A percentile compares a stretch with the other conserved stretches of the same genome.
Conservation (phyloP, 2,113 vertebrate species). For the Apus apus region DNA sequence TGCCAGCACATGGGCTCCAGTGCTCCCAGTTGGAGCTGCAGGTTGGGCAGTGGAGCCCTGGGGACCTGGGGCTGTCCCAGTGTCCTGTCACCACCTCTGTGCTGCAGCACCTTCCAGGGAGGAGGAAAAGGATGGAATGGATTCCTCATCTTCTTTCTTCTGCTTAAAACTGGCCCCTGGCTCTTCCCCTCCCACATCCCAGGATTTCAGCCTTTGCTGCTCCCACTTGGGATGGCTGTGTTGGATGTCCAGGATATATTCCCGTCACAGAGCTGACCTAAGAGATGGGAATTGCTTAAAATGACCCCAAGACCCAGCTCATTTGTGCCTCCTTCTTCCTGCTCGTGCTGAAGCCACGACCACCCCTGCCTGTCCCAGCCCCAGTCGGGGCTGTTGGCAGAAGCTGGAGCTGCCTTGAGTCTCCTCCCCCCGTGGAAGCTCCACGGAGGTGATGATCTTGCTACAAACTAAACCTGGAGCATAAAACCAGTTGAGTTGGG, state of each 20-base stretch:
- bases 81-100: background rate
- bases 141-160: background rate
- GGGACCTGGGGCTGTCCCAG: background rate
- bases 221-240: background rate
- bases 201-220: background rate
- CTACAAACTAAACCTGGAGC: background rate
- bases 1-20: rapidly evolving
- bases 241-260: background rate
- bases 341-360: background rate
- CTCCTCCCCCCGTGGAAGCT: background rate
- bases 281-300: background rate
- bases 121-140: background rate
- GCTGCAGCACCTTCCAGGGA: background rate
- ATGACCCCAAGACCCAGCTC: background rate
- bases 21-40: background rate
- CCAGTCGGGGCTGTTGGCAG: background rate
- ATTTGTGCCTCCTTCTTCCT: background rate
- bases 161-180: background rate
- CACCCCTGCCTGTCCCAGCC: background rate
- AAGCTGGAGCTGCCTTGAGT: background rate
- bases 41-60: background rate
- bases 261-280: background rate
- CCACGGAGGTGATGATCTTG: background rate
- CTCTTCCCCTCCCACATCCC: background rate
- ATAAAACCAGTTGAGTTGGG: background rate